Base-by-base conservation (phyloP, 2,797 vertebrate species). In the Distichodus sexfasciatus region DNA sequence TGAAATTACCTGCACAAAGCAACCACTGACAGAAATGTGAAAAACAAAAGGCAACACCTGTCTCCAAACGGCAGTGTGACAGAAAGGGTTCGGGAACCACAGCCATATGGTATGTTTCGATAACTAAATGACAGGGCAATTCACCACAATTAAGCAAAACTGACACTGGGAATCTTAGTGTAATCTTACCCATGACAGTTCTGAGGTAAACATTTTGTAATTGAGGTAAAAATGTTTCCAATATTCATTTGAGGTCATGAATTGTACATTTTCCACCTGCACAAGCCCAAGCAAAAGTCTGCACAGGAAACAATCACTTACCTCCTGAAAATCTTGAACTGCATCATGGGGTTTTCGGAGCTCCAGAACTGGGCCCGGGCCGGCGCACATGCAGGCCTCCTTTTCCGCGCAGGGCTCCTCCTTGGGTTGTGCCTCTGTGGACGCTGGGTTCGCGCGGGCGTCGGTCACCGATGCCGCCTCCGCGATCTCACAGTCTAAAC, bases 281-380 rank as follows among this genome's bases (percentile, higher is more conserved):
- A n/a, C 9, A 3, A 17, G n/a, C 11, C 28, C 31, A 19, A 33
- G 12, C n/a, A 54, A 54, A 3, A 12, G 4, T 7, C 6, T 36
- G 33, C n/a, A n/a, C 21, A 58, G 31, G 10, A 41, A 6, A 29
- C 4, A 3, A 12, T 38, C 24, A 31, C 93, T 86, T 88, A 97
- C 97, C 94, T 97, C 92, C 82, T 89, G 88, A 75, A 91, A 84
- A 70, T 92, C 92, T 85, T 88, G 90, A 77, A 91, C 88, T 85
- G 92, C 87, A 81, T 91, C 86, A 69, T 88, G 90, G 19, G 90
- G 87, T 74, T 94, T 93, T 87, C 93, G 93, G 1, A 87, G 92
- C 69, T 90, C 86, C 69, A 92, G 90, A 79, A 92, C 86, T 75
- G 90, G 92, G 86, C 89, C 89, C 67, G 87, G 90, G 79, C 89